These are phyloP conservation scores for Nanorana parkeri DNA, from an alignment of 2,113 vertebrate species.

Conservation along the genomic window DNA sequence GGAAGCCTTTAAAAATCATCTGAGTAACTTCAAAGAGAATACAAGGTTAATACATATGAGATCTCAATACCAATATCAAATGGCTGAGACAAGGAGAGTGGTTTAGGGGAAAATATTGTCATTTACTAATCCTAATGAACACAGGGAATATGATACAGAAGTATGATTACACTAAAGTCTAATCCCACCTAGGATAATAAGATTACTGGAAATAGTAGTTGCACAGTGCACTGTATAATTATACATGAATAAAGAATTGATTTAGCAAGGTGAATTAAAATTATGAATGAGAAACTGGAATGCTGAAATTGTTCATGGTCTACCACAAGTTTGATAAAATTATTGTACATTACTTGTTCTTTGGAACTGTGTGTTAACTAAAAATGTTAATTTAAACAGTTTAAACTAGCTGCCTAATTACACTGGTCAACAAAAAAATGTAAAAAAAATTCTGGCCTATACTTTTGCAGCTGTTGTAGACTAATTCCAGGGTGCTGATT, in stretches of 20 bases:
- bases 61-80: constrained; percentile 34
- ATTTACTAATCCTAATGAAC: constrained; percentile 29
- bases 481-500: too few species aligned
- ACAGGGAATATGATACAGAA: constrained; percentile 19
- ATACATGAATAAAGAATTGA: background rate
- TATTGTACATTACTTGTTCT: background rate
- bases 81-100: constrained; percentile 10
- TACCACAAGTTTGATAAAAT: constrained; percentile 4
- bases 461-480: too few species aligned
- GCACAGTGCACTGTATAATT: background rate
- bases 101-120: constrained; percentile 38
- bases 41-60: constrained; percentile 34
- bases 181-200: constrained; percentile 3
- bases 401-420: background rate
- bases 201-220: constrained; percentile 15
- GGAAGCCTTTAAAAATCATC: constrained; percentile 19
- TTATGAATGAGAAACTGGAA: constrained; percentile 18
- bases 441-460: too few species aligned
- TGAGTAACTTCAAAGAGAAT: constrained; percentile 40
- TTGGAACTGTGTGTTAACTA: background rate
- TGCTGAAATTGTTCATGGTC: background rate
- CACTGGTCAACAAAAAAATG: too few species aligned
- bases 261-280: constrained; percentile 5
- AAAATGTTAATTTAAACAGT: background rate
- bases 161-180: constrained; percentile 20